A percentile compares a stretch with the other conserved stretches of the same genome.
These are phyloP conservation scores for Paraescarpia echinospica DNA, from an alignment of 1,140 invertebrate species.

Conservation along the genomic window DNA sequence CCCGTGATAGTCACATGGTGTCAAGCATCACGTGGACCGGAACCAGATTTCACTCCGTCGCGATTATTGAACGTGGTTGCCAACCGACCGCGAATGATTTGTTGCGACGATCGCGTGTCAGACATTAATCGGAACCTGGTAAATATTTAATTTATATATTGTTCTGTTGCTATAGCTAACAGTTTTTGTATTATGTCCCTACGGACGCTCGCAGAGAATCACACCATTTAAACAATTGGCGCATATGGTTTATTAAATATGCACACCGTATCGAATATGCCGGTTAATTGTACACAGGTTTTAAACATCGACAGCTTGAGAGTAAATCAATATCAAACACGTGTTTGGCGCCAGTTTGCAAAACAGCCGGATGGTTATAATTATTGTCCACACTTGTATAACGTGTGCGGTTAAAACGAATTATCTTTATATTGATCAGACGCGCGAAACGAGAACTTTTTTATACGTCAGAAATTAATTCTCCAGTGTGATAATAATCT, in stretches of 20 bases:
- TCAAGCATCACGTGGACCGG: neutral
- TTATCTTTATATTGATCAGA: neutral
- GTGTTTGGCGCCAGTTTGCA: neutral
- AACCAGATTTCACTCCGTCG: neutral
- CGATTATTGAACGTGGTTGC: neutral
- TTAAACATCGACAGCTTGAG: neutral
- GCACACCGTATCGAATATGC: neutral
- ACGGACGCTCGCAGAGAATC: neutral
- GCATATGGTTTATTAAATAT: neutral
- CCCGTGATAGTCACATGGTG: too few relatives aligned
- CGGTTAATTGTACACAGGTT: neutral
- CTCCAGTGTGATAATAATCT: neutral
- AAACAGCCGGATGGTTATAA: neutral
- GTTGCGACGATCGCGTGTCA: neutral
- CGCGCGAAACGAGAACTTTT: neutral
- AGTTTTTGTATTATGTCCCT: neutral
- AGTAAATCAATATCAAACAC: neutral
- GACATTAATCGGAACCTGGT: neutral
- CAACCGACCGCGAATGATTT: neutral
- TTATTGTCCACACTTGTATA: neutral
- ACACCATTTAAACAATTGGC: neutral
- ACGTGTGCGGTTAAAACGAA: neutral
- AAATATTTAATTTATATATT: neutral
- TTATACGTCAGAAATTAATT: neutral
- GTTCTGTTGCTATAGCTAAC: neutral